Conservation (phyloP, 2,888 invertebrate species). For the Cheilosia variabilis region DNA sequence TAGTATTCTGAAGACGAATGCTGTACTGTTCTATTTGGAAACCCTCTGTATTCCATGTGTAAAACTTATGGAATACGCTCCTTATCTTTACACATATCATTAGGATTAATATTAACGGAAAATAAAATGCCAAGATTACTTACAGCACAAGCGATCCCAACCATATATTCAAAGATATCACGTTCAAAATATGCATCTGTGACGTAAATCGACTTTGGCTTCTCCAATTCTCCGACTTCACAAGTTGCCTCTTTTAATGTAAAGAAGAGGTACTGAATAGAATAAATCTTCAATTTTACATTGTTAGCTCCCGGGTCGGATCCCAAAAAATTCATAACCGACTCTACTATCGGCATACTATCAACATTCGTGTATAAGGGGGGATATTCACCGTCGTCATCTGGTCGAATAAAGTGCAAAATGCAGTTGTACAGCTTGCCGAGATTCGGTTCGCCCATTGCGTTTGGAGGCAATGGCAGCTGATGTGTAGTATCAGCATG, state of each 20-base stretch:
- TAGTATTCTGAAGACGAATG: too few relatives aligned
- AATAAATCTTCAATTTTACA: slow-evolving; percentile 77
- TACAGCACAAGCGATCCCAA: slow-evolving; percentile 82
- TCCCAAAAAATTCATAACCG: slow-evolving; percentile 79
- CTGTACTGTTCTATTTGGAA: too few relatives aligned
- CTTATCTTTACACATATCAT: too few relatives aligned
- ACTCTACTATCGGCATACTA: slow-evolving; percentile 79
- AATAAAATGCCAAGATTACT: slow-evolving; percentile 51
- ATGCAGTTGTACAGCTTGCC: slow-evolving; percentile 82
- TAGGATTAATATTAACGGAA: too few relatives aligned
- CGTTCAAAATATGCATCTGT: slow-evolving; percentile 79
- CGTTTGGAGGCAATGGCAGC: slow-evolving; percentile 83
- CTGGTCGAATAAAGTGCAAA: slow-evolving; percentile 81
- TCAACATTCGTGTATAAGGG: slow-evolving; percentile 83
- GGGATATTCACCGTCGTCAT: slow-evolving; percentile 78
- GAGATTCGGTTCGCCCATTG: slow-evolving; percentile 80
- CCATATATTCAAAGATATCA: slow-evolving; percentile 80
- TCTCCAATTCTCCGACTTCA: slow-evolving; percentile 77
- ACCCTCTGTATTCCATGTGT: background rate
- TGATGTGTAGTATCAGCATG: slow-evolving; percentile 84
- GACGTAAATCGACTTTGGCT: slow-evolving; percentile 76
- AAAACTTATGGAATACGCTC: background rate
- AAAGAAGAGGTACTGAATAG: slow-evolving; percentile 80
- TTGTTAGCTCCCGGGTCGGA: slow-evolving; percentile 77
- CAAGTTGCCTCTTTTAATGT: slow-evolving; percentile 79